Conservation (phyloP, 2,888 invertebrate genomes). For the Clistopyga incitator region DNA sequence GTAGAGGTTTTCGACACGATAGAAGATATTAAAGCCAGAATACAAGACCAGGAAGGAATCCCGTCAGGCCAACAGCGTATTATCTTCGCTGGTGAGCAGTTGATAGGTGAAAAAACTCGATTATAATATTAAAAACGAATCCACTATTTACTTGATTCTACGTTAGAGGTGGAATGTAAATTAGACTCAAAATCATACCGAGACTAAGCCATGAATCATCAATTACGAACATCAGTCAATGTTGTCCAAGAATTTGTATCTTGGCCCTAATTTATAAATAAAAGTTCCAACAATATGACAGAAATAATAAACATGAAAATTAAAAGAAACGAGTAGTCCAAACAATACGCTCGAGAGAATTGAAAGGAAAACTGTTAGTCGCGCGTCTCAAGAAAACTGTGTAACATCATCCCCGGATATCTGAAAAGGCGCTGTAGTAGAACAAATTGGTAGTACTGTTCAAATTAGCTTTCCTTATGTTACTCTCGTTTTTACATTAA, state of each 20-base stretch:
- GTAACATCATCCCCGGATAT: conserved; percentile 36
- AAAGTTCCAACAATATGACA: conserved; percentile 4
- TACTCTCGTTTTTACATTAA: conserved; percentile 53
- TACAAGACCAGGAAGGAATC: conserved; percentile 94
- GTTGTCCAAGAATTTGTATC: conserved; percentile 82
- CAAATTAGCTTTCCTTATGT: conserved; percentile 51
- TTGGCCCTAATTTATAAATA: conserved; percentile 9
- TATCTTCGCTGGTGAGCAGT: conserved; percentile 96
- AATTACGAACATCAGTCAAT: neutral
- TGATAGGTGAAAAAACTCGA: conserved; percentile 88
- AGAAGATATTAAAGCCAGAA: conserved; percentile 96
- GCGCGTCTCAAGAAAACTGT: conserved; percentile 60
- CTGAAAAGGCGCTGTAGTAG: conserved; percentile 47
- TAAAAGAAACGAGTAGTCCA: conserved; percentile 13
- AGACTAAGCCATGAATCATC: neutral
- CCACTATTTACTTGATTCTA: conserved; percentile 66
- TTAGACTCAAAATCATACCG: conserved; percentile 22
- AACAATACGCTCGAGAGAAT: conserved; percentile 53
- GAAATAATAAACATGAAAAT: conserved; percentile 17
- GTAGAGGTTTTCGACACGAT: conserved; percentile 96
- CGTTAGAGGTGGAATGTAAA: conserved; percentile 85
- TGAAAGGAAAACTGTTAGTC: conserved; percentile 67
- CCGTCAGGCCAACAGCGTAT: conserved; percentile 93
- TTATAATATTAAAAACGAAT: conserved; percentile 70
- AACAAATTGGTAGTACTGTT: conserved; percentile 62